phyloP scores from a whole-genome alignment of 2,888 invertebrate genomes.

The Sepiola atlantica region DNA sequence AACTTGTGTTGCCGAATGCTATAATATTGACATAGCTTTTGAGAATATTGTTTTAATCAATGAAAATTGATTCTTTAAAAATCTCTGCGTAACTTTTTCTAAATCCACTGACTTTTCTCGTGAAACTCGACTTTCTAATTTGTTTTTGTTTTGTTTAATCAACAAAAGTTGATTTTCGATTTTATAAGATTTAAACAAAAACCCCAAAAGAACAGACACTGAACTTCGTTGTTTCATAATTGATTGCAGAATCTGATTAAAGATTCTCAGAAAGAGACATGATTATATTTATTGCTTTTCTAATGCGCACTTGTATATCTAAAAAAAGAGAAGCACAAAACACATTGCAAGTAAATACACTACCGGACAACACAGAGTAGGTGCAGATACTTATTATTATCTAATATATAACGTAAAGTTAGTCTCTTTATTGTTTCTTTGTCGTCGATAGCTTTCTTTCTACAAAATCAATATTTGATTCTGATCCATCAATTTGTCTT shows the following conservation, averaged over 20 bases:
- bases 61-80: neutral
- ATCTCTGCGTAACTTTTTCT: neutral
- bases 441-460: too few species aligned
- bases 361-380: too few species aligned
- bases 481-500: too few species aligned
- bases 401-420: neutral
- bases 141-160: neutral
- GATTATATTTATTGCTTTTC: slow-evolving; percentile 6
- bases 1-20: neutral
- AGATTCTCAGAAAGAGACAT: neutral
- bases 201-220: too few species aligned
- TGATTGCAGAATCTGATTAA: neutral
- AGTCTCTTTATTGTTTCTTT: neutral
- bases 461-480: too few species aligned
- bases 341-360: too few species aligned
- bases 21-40: neutral
- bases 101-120: neutral
- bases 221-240: neutral
- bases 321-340: too few species aligned
- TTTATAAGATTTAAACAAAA: too few species aligned
- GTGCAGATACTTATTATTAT: too few species aligned
- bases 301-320: too few species aligned
- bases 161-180: neutral
- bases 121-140: neutral
- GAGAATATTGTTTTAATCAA: neutral